Conservation (phyloP, 2,113 vertebrate species). For the Prolemur simus region DNA sequence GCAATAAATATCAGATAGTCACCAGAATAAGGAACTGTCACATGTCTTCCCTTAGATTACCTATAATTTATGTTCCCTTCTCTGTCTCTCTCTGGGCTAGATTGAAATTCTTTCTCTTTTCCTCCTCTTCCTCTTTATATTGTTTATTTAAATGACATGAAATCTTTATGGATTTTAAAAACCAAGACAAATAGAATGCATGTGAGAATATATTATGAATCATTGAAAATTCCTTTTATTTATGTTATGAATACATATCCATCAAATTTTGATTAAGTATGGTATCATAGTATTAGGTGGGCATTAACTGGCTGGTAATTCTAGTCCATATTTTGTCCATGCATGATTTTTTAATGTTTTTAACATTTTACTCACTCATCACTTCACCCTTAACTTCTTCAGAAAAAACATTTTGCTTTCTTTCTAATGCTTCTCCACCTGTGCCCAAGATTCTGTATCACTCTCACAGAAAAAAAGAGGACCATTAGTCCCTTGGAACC, state of each 20-base stretch:
- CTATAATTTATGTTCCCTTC: not conserved
- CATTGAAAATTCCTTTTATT: slow-evolving; percentile 4
- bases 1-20: not conserved
- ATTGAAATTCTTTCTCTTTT: not conserved
- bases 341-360: not conserved
- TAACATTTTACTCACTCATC: not conserved
- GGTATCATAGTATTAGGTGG: not conserved
- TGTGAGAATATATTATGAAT: not conserved
- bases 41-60: not conserved
- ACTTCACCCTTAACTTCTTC: not conserved
- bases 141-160: not conserved
- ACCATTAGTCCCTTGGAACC: not conserved
- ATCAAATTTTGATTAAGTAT: not conserved
- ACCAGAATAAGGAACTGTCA: not conserved
- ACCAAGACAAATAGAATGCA: not conserved
- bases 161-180: slow-evolving; percentile 1
- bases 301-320: not conserved
- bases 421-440: not conserved
- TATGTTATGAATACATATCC: not conserved
- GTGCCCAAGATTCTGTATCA: not conserved
- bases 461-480: not conserved
- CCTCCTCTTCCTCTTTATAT: not conserved
- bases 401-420: not conserved
- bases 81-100: not conserved
- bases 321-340: not conserved